Percentiles rank a stretch among this genome's conserved stretches.
Evolutionary conservation across 1,140 invertebrate genomes (phyloP).

Genomic region (Hyles vespertilio): DNA sequence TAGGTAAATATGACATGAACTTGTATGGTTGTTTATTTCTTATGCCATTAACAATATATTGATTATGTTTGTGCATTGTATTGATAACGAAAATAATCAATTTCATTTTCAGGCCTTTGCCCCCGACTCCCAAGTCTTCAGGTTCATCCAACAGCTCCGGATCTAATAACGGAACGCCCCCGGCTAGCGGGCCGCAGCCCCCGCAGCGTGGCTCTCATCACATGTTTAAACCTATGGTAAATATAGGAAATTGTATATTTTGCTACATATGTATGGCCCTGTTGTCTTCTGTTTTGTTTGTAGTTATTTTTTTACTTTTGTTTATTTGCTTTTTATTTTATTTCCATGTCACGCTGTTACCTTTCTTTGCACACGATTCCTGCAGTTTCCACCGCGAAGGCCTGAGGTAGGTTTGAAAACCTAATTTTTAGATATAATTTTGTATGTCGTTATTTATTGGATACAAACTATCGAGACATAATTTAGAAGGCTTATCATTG

Average conservation of each 20-base stretch:
- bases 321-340: constrained; percentile 65
- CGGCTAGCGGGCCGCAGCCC: constrained; percentile 76
- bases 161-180: constrained; percentile 69
- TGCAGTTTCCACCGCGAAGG: constrained; percentile 86
- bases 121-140: constrained; percentile 87
- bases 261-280: constrained; percentile 9
- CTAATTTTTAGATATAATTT: no score
- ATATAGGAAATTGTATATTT: background rate
- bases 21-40: no score
- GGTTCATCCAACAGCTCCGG: constrained; percentile 77
- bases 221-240: constrained; percentile 86
- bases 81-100: no score
- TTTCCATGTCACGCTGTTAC: constrained; percentile 77
- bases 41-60: no score
- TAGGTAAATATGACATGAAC: constrained; percentile 45
- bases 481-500: background rate
- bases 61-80: no score
- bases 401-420: constrained; percentile 80
- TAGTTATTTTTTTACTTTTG: constrained; percentile 28
- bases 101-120: constrained; percentile 80
- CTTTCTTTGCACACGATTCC: constrained; percentile 66
- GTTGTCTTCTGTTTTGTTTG: constrained; percentile 18
- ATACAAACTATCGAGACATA: background rate
- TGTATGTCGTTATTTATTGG: background rate
- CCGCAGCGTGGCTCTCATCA: constrained; percentile 86